phyloP scores from a whole-genome alignment of 2,888 invertebrate genomes.

The Ligdia adustata region DNA sequence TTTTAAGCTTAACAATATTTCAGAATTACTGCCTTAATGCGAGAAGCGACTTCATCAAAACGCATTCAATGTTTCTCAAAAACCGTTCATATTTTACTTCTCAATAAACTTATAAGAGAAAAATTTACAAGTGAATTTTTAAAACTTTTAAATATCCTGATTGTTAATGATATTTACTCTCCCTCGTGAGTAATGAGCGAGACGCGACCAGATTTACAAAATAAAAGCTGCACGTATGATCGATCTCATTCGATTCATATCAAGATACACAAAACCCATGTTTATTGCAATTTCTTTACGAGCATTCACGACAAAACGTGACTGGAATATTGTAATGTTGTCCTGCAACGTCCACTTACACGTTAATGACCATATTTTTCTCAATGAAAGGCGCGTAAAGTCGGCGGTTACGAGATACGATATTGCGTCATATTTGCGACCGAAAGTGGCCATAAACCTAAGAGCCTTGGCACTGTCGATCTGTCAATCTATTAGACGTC shows the following conservation, averaged over 20 bases:
- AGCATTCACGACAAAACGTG: conserved; percentile 53
- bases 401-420: conserved; percentile 53
- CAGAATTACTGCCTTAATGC: conserved; percentile 25
- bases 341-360: conserved; percentile 50
- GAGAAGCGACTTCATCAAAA: conserved; percentile 30
- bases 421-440: conserved; percentile 70
- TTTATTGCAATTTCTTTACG: conserved; percentile 52
- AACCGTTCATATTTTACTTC: conserved; percentile 23
- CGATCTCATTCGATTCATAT: conserved; percentile 54
- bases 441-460: conserved; percentile 78
- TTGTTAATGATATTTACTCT: conserved; percentile 34
- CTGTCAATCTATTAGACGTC: conserved; percentile 63
- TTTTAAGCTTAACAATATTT: conserved; percentile 25
- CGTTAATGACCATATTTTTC: conserved; percentile 60
- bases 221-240: conserved; percentile 36
- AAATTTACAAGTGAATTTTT: conserved; percentile 23
- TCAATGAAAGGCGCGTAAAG: conserved; percentile 58
- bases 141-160: conserved; percentile 25
- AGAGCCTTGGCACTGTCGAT: conserved; percentile 73
- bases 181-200: conserved; percentile 33
- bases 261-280: conserved; percentile 51
- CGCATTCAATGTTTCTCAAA: conserved; percentile 27
- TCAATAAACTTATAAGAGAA: conserved; percentile 27
- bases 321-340: conserved; percentile 55
- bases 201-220: conserved; percentile 30